Percentiles rank a stretch among this genome's conserved stretches.
Evolutionary conservation across 35 echinoderm and acorn worm species (phyloP).

Genomic region (Lytechinus pictus): DNA sequence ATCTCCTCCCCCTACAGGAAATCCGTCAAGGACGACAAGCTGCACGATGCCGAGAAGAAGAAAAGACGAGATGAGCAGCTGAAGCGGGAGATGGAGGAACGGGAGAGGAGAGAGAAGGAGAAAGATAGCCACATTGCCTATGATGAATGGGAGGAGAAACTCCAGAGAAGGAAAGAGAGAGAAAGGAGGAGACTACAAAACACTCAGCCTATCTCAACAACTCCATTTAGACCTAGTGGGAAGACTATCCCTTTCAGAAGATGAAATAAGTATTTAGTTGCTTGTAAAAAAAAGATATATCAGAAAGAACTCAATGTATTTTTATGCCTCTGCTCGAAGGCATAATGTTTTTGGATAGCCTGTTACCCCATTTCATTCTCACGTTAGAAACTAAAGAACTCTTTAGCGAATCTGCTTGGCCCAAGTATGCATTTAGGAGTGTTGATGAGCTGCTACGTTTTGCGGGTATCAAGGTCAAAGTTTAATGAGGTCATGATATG

Average conservation of each 20-base stretch:
- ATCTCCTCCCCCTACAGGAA: slow-evolving; percentile 20
- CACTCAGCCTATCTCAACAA: slow-evolving; percentile 54
- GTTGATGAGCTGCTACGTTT: too few relatives aligned
- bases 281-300: too few relatives aligned
- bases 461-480: too few relatives aligned
- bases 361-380: too few relatives aligned
- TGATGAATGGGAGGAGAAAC: slow-evolving; percentile 55
- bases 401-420: too few relatives aligned
- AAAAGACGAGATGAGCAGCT: slow-evolving; percentile 50
- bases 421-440: too few relatives aligned
- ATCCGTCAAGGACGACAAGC: slow-evolving; percentile 58
- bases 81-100: slow-evolving; percentile 31
- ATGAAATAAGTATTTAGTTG: background rate
- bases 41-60: slow-evolving; percentile 12
- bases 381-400: too few relatives aligned
- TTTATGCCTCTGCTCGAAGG: too few relatives aligned
- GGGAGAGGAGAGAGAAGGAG: slow-evolving; percentile 50
- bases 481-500: too few relatives aligned
- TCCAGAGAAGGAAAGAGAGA: slow-evolving; percentile 52
- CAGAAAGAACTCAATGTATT: too few relatives aligned
- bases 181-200: slow-evolving; percentile 35
- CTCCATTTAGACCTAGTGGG: slow-evolving; percentile 55
- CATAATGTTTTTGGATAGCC: too few relatives aligned
- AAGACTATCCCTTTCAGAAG: slow-evolving; percentile 57
- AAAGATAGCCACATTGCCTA: slow-evolving; percentile 41